phyloP scores from a whole-genome alignment of 2,888 invertebrate genomes.

The Prosapia bicincta region DNA sequence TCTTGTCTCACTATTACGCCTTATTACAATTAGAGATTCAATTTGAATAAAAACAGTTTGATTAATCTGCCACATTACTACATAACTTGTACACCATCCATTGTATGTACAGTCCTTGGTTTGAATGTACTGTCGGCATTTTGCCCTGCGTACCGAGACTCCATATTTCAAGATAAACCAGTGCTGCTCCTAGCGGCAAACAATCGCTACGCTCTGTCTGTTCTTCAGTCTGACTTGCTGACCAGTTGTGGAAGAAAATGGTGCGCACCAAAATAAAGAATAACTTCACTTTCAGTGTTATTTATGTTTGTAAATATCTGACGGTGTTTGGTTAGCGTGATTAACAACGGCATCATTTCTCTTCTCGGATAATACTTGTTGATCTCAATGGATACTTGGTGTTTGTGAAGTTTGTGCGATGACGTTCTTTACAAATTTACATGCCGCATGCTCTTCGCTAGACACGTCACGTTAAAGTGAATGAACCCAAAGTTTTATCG shows the following conservation, averaged over 20 bases:
- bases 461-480: constrained; percentile 2
- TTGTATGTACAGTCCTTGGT: not conserved
- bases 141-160: constrained; percentile 12
- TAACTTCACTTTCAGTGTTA: constrained; percentile 2
- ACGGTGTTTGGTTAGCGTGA: not conserved
- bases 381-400: not conserved
- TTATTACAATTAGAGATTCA: not conserved
- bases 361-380: not conserved
- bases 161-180: constrained; percentile 14
- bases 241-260: constrained; percentile 18
- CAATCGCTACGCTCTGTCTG: constrained; percentile 20
- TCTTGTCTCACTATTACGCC: too few species aligned
- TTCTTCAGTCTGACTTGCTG: constrained; percentile 24
- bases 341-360: not conserved
- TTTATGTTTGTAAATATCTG: not conserved
- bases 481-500: not conserved
- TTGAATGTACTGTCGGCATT: constrained; percentile 12
- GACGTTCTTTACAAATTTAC: not conserved
- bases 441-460: not conserved
- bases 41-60: not conserved
- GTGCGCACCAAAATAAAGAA: constrained; percentile 10
- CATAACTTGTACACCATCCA: not conserved
- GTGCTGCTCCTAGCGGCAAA: constrained; percentile 22
- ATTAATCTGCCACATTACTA: not conserved
- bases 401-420: not conserved